phyloP scores from a whole-genome alignment of 2,797 vertebrate genomes.

The Muraenolepis orangiensis region DNA sequence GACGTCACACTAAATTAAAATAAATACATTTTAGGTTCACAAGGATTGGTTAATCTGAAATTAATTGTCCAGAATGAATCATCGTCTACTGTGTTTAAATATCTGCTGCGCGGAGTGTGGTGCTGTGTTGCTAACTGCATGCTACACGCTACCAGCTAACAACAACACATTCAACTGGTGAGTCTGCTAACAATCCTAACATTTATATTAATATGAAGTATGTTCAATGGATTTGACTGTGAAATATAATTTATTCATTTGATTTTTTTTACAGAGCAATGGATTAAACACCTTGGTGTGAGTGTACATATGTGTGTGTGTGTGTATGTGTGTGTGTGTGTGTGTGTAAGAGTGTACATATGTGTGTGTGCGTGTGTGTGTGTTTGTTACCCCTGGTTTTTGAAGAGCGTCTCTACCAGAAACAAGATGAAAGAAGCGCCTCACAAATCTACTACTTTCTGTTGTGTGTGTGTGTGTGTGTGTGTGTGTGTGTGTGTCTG shows the following conservation, averaged over 20 bases:
- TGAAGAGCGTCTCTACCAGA: not conserved
- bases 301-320: not conserved
- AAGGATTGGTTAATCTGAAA: not conserved
- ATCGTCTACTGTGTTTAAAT: not conserved
- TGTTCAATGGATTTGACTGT: not conserved
- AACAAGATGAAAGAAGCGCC: not conserved
- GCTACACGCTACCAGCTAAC: slow-evolving; percentile 53
- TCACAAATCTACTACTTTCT: not conserved
- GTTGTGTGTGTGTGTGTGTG: not conserved
- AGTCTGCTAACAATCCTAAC: slow-evolving; percentile 29
- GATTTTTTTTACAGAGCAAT: not conserved
- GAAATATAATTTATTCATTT: not conserved
- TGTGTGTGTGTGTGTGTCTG: not conserved
- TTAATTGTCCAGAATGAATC: not conserved
- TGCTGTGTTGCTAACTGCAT: slow-evolving; percentile 26
- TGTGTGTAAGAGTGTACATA: not conserved
- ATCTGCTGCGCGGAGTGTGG: not conserved
- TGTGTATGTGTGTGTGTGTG: not conserved
- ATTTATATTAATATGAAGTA: not conserved
- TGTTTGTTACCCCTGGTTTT: not conserved
- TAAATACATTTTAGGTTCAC: too few relatives aligned
- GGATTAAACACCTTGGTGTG: not conserved
- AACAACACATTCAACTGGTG: slow-evolving; percentile 44
- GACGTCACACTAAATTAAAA: not conserved
- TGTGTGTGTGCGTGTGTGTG: slow-evolving; percentile 1